Percentiles rank a stretch among this genome's conserved stretches.
Evolutionary conservation across 2,113 vertebrate species (phyloP).

Genomic region (Leptobrachium ailaonicum): DNA sequence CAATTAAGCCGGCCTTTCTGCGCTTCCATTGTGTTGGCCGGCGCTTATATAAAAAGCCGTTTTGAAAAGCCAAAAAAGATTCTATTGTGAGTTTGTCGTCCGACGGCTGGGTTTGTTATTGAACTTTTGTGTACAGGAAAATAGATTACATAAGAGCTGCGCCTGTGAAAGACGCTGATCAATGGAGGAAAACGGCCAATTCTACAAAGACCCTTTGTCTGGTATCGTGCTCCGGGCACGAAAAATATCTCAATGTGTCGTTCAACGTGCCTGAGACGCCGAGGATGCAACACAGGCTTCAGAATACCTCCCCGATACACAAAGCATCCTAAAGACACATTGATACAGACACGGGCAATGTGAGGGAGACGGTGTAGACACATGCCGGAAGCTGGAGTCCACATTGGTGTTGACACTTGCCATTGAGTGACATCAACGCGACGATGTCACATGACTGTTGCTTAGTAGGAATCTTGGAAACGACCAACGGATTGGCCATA

Average conservation of each 20-base stretch:
- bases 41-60: slow-evolving; percentile 8
- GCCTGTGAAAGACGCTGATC: not conserved
- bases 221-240: not conserved
- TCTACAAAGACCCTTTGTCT: slow-evolving; percentile 13
- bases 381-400: not conserved
- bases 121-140: slow-evolving; percentile 5
- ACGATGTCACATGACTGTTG: too few relatives aligned
- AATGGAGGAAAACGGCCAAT: not conserved
- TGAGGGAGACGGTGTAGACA: not conserved
- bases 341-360: not conserved
- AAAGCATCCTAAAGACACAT: not conserved
- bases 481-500: too few relatives aligned
- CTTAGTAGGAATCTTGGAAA: too few relatives aligned
- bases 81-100: not conserved
- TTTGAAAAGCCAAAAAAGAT: not conserved
- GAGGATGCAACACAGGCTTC: not conserved
- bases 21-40: not conserved
- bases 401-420: not conserved
- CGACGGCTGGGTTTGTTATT: slow-evolving; percentile 17
- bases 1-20: not conserved
- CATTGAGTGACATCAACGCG: too few relatives aligned
- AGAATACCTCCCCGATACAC: not conserved
- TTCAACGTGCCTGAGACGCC: too few relatives aligned
- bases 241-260: not conserved
- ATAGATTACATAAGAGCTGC: slow-evolving; percentile 12